A percentile compares a stretch with the other conserved stretches of the same genome.
Evolutionary conservation across 2,797 vertebrate species (phyloP).

Genomic region (Halcyon leucocephala): DNA sequence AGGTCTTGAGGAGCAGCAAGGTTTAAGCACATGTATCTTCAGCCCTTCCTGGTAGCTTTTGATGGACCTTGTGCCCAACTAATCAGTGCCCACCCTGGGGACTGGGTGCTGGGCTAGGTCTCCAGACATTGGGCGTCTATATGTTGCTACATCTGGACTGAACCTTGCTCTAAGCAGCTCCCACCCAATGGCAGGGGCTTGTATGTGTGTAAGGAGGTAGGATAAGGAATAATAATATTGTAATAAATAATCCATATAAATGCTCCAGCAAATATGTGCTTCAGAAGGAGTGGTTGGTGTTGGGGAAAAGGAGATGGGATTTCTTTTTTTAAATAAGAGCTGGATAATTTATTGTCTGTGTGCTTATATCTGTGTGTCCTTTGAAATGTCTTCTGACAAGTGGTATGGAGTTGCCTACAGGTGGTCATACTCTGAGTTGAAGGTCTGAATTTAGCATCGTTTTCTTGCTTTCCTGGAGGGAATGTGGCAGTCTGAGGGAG

Average conservation of each 20-base stretch:
- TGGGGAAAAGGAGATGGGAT: background rate
- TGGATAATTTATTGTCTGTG: background rate
- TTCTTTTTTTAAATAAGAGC: background rate
- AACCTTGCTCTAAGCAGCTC: fast-evolving
- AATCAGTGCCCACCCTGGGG: background rate
- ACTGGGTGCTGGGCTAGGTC: background rate
- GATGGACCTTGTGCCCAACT: background rate
- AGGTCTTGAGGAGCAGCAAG: background rate
- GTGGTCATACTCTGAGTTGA: background rate
- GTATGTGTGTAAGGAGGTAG: background rate
- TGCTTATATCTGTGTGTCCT: background rate
- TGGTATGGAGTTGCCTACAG: background rate
- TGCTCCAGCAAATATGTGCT: background rate
- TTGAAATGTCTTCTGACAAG: background rate
- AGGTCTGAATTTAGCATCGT: background rate
- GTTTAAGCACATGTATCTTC: background rate
- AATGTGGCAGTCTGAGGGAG: background rate
- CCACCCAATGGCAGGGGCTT: background rate
- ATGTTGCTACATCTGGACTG: background rate
- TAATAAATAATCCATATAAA: background rate
- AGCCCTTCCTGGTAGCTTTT: background rate
- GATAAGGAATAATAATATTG: background rate
- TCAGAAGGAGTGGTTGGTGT: background rate
- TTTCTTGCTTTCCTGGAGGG: background rate
- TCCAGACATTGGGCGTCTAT: background rate